These are phyloP conservation scores for Orthonevra nobilis DNA, from an alignment of 2,888 invertebrate genomes.

Conservation along the genomic window DNA sequence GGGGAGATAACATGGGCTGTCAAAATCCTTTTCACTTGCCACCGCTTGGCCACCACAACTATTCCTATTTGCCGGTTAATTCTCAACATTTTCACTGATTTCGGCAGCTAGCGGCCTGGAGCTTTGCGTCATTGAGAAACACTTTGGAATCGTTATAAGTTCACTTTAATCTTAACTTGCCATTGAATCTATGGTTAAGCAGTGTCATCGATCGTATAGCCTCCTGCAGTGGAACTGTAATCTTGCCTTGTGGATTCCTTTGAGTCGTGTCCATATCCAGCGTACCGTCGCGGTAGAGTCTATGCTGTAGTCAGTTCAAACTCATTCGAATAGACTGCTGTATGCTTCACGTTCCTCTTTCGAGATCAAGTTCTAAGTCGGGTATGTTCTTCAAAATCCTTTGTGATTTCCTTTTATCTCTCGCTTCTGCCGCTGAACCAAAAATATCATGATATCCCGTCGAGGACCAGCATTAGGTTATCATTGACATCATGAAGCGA, in stretches of 20 bases:
- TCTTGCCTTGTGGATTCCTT: constrained; percentile 63
- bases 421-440: constrained; percentile 79
- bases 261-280: constrained; percentile 51
- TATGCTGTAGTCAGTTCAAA: constrained; percentile 76
- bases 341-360: constrained; percentile 96
- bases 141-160: constrained; percentile 63
- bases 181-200: constrained; percentile 77
- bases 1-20: constrained; percentile 79
- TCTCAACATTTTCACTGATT: constrained; percentile 72
- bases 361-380: constrained; percentile 92
- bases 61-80: constrained; percentile 65
- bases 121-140: constrained; percentile 46
- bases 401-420: constrained; percentile 89
- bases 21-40: constrained; percentile 74
- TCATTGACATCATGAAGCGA: constrained; percentile 74
- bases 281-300: constrained; percentile 76
- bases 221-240: constrained; percentile 74
- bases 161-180: constrained; percentile 75
- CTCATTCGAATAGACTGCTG: constrained; percentile 89
- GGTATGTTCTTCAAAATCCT: constrained; percentile 92
- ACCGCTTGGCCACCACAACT: constrained; percentile 36
- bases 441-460: constrained; percentile 76
- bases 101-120: constrained; percentile 48
- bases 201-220: constrained; percentile 79
- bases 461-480: constrained; percentile 72